Evolutionary conservation across 2,113 vertebrate genomes (phyloP).

Genomic region (Caloenas nicobarica): DNA sequence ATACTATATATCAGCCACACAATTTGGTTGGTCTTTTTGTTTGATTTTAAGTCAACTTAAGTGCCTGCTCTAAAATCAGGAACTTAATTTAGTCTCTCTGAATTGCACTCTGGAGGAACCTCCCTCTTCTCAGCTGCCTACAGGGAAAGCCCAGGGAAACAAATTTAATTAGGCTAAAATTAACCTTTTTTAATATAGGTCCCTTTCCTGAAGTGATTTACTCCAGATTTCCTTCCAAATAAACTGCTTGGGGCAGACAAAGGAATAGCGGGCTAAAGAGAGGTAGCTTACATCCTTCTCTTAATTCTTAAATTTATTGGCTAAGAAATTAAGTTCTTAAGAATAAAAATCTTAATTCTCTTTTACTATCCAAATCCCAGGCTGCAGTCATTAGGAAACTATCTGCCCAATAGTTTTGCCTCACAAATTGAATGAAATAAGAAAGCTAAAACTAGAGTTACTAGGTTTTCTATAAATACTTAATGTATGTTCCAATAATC

Average conservation of each 20-base stretch:
- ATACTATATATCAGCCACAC: too few species aligned
- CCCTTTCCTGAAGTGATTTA: neutral
- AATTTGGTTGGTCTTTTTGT: neutral
- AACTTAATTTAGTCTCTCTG: neutral
- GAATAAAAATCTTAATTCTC: neutral
- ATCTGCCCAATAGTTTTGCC: neutral
- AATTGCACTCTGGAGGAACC: neutral
- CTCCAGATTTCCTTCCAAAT: neutral
- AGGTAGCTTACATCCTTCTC: neutral
- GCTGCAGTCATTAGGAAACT: neutral
- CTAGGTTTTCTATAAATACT: neutral
- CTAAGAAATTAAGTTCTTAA: neutral
- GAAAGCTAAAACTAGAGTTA: neutral
- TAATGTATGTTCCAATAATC: neutral
- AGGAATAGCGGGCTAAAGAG: neutral
- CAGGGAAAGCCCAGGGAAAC: neutral
- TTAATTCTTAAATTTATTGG: neutral
- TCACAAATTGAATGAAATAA: neutral
- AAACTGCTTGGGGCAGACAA: neutral
- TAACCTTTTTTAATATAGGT: neutral
- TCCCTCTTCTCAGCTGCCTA: neutral
- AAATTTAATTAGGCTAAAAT: neutral
- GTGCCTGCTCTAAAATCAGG: neutral
- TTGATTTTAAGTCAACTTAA: neutral
- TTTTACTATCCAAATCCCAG: neutral